Conservation (phyloP, 2,797 vertebrate genomes). For the Naso thynnoides region DNA sequence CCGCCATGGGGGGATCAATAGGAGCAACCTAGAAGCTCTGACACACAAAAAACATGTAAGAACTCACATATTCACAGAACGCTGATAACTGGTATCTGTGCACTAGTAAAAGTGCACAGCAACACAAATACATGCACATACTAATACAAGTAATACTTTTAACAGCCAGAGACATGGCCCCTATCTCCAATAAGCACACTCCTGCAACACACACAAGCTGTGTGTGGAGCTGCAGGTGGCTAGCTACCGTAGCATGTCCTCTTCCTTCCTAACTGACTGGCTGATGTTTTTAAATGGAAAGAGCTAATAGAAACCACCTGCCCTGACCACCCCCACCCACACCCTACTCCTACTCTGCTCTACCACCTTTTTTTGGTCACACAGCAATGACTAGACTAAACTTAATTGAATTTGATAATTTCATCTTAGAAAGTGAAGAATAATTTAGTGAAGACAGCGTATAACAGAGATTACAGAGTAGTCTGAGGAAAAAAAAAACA, state of each 20-base stretch:
- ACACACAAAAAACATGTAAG: slow-evolving; percentile 30
- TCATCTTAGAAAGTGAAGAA: slow-evolving; percentile 3
- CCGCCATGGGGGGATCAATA: slow-evolving; percentile 77
- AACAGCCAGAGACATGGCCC: slow-evolving; percentile 36
- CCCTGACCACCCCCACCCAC: neutral
- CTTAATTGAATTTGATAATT: slow-evolving; percentile 9
- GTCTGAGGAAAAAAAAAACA: slow-evolving; percentile 42
- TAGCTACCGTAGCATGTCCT: slow-evolving; percentile 57
- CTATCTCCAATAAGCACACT: slow-evolving; percentile 41
- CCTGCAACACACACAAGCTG: slow-evolving; percentile 35
- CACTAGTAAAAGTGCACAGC: slow-evolving; percentile 21
- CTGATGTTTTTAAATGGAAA: slow-evolving; percentile 72
- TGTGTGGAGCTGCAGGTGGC: slow-evolving; percentile 59
- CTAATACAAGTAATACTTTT: slow-evolving; percentile 28
- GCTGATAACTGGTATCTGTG: slow-evolving; percentile 38
- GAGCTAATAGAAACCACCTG: slow-evolving; percentile 64
- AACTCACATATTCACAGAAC: slow-evolving; percentile 12
- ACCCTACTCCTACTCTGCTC: neutral
- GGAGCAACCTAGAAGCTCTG: slow-evolving; percentile 62
- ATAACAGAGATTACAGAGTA: slow-evolving; percentile 9
- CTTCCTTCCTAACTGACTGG: slow-evolving; percentile 55
- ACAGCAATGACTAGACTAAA: slow-evolving; percentile 5
- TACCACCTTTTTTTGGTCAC: slow-evolving; percentile 40
- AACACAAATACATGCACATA: slow-evolving; percentile 18
- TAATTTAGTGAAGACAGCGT: neutral